Conservation (phyloP, 2,113 vertebrate genomes). For the Thermophis baileyi region DNA sequence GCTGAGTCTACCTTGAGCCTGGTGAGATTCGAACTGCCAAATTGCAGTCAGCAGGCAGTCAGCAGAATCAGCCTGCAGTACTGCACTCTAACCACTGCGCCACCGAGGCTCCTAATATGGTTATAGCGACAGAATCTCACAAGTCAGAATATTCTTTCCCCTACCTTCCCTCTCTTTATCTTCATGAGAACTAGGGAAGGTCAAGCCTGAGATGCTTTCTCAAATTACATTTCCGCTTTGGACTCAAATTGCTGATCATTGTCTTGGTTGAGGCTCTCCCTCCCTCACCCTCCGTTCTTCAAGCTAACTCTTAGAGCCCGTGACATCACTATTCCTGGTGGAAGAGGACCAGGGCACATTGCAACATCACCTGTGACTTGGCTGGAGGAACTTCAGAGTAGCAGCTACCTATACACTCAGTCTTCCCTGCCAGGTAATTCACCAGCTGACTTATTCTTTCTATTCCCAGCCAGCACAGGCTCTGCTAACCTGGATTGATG, state of each 20-base stretch:
- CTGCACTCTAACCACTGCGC: too few species aligned
- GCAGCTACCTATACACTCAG: neutral
- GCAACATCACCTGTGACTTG: neutral
- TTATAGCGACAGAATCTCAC: neutral
- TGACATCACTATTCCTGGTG: neutral
- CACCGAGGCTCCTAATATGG: neutral
- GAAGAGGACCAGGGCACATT: neutral
- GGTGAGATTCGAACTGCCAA: too few species aligned
- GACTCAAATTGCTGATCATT: neutral
- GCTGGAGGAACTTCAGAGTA: neutral
- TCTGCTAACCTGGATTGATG: neutral
- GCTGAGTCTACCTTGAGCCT: too few species aligned
- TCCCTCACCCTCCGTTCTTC: neutral
- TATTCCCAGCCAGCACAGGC: neutral
- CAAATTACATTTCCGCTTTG: neutral
- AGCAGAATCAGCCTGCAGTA: too few species aligned
- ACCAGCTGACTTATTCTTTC: neutral
- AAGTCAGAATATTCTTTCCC: neutral
- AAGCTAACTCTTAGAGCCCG: neutral
- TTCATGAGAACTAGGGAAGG: neutral
- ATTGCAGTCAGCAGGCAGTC: too few species aligned
- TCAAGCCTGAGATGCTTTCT: neutral
- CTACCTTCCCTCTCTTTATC: neutral
- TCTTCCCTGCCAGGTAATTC: neutral
- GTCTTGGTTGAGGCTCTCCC: neutral